Percentiles rank a stretch among this genome's conserved stretches.
Conservation (phyloP, 1,140 invertebrate species). For the Aporrectodea caliginosa region DNA sequence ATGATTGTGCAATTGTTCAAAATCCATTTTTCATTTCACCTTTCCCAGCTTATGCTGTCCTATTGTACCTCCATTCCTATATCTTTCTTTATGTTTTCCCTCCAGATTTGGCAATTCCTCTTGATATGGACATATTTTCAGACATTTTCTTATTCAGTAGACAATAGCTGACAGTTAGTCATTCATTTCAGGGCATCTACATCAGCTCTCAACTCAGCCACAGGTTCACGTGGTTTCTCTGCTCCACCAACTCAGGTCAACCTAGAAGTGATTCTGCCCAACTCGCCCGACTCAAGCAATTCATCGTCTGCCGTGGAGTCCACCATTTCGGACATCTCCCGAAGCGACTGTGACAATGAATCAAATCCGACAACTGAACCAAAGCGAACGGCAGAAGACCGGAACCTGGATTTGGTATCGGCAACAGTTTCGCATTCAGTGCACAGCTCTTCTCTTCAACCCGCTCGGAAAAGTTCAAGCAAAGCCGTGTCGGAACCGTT, state of each 20-base stretch:
- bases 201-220: neutral
- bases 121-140: neutral
- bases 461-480: too few relatives aligned
- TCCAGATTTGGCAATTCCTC: neutral
- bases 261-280: neutral
- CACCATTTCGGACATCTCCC: neutral
- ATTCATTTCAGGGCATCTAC: neutral
- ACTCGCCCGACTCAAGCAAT: neutral
- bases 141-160: neutral
- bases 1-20: too few relatives aligned
- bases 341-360: neutral
- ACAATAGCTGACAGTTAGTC: neutral
- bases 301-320: neutral
- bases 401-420: neutral
- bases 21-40: too few relatives aligned
- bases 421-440: neutral
- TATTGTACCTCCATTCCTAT: neutral
- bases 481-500: neutral
- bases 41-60: too few relatives aligned
- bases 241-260: neutral
- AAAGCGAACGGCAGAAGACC: neutral
- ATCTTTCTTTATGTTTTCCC: neutral
- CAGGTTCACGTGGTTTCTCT: neutral
- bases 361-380: neutral
- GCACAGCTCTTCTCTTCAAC: neutral